Conservation (phyloP, 2,797 vertebrate genomes). For the Macropodus opercularis region DNA sequence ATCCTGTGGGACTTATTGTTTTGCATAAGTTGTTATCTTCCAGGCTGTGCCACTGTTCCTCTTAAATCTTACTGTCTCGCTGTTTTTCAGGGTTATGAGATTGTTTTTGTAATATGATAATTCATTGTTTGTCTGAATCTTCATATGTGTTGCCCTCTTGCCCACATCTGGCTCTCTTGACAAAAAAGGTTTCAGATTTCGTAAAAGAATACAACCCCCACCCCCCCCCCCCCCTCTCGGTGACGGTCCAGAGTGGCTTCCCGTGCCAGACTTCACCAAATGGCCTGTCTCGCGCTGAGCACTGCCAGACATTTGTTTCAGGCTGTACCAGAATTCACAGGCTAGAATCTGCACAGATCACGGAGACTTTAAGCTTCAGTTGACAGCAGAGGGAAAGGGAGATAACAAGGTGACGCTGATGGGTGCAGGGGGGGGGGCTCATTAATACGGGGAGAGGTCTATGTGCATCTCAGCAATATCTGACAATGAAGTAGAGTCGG, state of each 20-base stretch:
- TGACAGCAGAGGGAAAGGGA: conserved; percentile 14
- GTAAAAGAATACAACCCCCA: conserved; percentile 23
- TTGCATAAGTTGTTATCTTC: conserved; percentile 69
- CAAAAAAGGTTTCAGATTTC: conserved; percentile 33
- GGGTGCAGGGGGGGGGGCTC: neutral
- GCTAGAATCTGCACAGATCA: conserved; percentile 32
- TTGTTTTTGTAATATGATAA: conserved; percentile 70
- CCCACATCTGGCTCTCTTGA: conserved; percentile 45
- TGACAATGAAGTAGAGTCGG: neutral
- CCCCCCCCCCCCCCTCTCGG: neutral
- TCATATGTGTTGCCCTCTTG: conserved; percentile 51
- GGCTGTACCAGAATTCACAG: conserved; percentile 26
- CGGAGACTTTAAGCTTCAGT: conserved; percentile 21
- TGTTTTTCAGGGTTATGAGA: conserved; percentile 48
- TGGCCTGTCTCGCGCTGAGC: conserved; percentile 4
- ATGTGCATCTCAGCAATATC: neutral
- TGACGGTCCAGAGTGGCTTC: conserved; percentile 20
- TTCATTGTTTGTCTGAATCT: conserved; percentile 58
- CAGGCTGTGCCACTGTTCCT: conserved; percentile 48
- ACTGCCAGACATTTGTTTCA: conserved; percentile 41
- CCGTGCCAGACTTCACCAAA: conserved; percentile 43
- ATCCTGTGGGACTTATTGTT: conserved; percentile 70
- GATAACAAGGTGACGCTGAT: conserved; percentile 10
- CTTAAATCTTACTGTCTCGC: conserved; percentile 45
- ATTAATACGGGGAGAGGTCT: conserved; percentile 2